phyloP scores from a whole-genome alignment of 2,888 invertebrate species.

The Andrena hattorfiana region DNA sequence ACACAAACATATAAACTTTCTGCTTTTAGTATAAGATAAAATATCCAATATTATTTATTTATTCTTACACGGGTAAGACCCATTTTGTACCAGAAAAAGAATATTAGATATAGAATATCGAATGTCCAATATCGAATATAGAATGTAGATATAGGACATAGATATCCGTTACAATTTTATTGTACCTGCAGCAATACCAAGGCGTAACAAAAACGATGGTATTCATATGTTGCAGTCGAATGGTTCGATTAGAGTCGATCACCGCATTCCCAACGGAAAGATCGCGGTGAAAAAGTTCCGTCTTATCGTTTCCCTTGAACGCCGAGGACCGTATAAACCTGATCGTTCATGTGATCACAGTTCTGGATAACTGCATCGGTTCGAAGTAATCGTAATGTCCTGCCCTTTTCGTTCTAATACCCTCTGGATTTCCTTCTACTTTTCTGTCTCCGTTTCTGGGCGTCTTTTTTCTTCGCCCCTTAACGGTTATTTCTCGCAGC shows the following conservation, averaged over 20 bases:
- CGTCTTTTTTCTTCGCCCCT: not conserved
- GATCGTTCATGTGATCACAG: slow-evolving; percentile 24
- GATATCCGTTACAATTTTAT: slow-evolving; percentile 22
- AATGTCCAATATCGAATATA: too few relatives aligned
- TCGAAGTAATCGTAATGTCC: not conserved
- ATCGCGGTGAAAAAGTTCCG: slow-evolving; percentile 13
- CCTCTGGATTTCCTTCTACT: slow-evolving; percentile 1
- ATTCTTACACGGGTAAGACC: too few relatives aligned
- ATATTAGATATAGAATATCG: too few relatives aligned
- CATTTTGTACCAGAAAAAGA: too few relatives aligned
- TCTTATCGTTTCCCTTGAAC: slow-evolving; percentile 40
- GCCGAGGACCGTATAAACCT: slow-evolving; percentile 9
- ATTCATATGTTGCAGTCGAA: slow-evolving; percentile 60
- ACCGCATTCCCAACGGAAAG: slow-evolving; percentile 34
- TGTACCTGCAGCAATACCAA: slow-evolving; percentile 30
- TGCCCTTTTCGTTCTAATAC: slow-evolving; percentile 13
- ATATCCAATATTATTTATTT: too few relatives aligned
- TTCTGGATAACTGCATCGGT: slow-evolving; percentile 10
- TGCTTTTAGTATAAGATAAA: too few relatives aligned
- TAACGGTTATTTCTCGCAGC: not conserved
- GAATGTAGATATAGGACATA: not conserved
- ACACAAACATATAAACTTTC: too few relatives aligned
- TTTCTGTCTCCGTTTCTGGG: not conserved
- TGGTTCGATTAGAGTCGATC: slow-evolving; percentile 54
- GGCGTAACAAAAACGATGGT: slow-evolving; percentile 52